Conservation (phyloP, 1,140 invertebrate species). For the Heliothis subflexa region DNA sequence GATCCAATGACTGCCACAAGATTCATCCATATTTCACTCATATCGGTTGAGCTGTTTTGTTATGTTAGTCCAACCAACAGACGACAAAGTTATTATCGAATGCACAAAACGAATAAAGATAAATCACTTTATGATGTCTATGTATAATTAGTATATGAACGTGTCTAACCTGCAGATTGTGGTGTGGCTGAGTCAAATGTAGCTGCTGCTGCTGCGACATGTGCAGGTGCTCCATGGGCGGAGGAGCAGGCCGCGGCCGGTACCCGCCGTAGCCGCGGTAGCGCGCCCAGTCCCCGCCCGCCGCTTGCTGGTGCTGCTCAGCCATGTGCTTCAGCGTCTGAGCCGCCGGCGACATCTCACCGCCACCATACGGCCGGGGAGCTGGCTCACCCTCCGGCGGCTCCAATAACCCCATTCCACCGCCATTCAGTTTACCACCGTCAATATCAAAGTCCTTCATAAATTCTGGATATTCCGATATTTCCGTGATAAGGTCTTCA, state of each 20-base stretch:
- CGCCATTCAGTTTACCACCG: constrained; percentile 83
- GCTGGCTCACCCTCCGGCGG: constrained; percentile 85
- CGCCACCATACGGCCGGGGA: constrained; percentile 75
- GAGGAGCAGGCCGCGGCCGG: constrained; percentile 88
- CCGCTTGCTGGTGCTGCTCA: constrained; percentile 96
- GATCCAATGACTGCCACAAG: no score
- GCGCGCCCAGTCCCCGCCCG: constrained; percentile 82
- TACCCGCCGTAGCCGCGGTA: constrained; percentile 88
- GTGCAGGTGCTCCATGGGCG: constrained; percentile 88
- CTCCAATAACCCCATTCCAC: constrained; percentile 67
- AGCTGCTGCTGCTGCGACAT: constrained; percentile 95
- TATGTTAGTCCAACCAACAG: no score
- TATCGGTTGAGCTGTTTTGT: no score
- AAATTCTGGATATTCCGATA: constrained; percentile 93
- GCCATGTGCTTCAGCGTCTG: constrained; percentile 98
- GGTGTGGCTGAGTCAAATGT: constrained; percentile 92
- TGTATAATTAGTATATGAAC: no score
- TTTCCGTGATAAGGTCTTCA: constrained; percentile 95
- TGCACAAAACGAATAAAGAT: no score
- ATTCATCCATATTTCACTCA: no score
- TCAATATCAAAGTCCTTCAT: constrained; percentile 93
- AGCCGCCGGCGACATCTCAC: constrained; percentile 94
- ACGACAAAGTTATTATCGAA: no score
- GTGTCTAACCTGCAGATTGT: constrained; percentile 90
- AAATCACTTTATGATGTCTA: no score